Base-by-base conservation (phyloP, 2,888 invertebrate species). In the Drosophila mimica region DNA sequence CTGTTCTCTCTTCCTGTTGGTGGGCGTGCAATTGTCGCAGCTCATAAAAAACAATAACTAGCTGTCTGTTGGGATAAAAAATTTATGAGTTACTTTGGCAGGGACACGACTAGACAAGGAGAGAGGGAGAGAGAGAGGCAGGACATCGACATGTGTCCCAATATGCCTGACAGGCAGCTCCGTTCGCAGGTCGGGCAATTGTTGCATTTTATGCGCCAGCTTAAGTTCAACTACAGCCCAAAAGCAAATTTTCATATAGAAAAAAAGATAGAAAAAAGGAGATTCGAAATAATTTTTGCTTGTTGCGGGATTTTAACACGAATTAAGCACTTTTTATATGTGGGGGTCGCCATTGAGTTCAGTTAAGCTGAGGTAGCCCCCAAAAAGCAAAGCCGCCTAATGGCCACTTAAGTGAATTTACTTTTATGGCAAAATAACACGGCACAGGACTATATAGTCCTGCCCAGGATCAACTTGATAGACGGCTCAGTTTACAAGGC, bases 21-120 rank as follows among this genome's bases (percentile, higher is more conserved):
- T 74, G 74, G 88, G 83, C 76, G 76, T 82, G 68, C 70, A 79
- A 79, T 64, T 87, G 85, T 89, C 81, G 76, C 91, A 90, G 90
- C 81, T 90, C 91, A 80, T 88, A 90, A 87, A 90, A 88, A 90
- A 83, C 81, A 88, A 89, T 77, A 89, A 79, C 81, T 75, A 76
- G 71, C 70, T 71, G 66, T 67, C 59, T 66, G 58, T 76, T 76
- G 74, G 77, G 69, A 88, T 88, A 79, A 85, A 88, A 85, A 88
- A 88, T 89, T 70, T 86, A 90, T 88, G 88, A 87, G 77, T 73
- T 83, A 74, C 79, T 79, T 77, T 76, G 76, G 62, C 70, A 58
- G 40, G 33, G 30, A 28, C 53, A 25, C 1, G 25, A 13, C 33
- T 30, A 36, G 25, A 46, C 25, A 25, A 25, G 25, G 34, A 8